phyloP scores from a whole-genome alignment of 2,113 vertebrate genomes.

The Nyctibius bracteatus region DNA sequence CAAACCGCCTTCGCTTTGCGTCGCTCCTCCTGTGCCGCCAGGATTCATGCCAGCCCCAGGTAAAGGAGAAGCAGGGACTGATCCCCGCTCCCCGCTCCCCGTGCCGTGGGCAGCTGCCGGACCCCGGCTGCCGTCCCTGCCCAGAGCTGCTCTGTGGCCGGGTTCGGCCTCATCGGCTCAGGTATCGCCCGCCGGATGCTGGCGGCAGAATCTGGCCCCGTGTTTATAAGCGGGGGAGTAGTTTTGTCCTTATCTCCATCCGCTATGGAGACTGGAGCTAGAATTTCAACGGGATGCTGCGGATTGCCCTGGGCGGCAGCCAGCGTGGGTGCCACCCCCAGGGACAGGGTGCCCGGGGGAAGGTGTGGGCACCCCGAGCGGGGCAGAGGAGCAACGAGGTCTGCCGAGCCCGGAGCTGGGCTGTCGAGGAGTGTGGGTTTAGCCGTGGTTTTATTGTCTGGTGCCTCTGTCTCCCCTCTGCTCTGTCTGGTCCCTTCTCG shows the following conservation, averaged over 20 bases:
- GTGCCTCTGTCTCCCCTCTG: background rate
- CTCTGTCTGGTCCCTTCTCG: background rate
- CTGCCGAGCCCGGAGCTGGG: background rate
- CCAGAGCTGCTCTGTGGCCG: background rate
- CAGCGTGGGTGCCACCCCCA: background rate
- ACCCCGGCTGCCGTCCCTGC: background rate
- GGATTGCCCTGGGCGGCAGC: background rate
- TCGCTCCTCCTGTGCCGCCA: background rate
- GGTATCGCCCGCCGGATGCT: background rate
- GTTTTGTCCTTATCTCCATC: conserved; percentile 47
- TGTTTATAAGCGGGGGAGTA: conserved; percentile 28
- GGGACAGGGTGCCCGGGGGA: background rate
- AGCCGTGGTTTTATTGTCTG: background rate
- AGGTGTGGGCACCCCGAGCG: background rate
- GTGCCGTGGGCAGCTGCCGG: background rate
- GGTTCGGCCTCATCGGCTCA: background rate
- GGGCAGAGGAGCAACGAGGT: accelerated
- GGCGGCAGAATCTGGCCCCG: conserved; percentile 36
- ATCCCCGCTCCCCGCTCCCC: background rate
- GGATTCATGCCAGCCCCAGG: background rate
- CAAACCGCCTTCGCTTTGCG: background rate
- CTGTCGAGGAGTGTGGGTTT: background rate
- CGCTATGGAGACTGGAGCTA: background rate
- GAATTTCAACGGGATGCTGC: conserved; percentile 27
- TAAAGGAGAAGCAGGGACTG: background rate